Base-by-base conservation (phyloP, 2,113 vertebrate genomes). In the Osmerus mordax region DNA sequence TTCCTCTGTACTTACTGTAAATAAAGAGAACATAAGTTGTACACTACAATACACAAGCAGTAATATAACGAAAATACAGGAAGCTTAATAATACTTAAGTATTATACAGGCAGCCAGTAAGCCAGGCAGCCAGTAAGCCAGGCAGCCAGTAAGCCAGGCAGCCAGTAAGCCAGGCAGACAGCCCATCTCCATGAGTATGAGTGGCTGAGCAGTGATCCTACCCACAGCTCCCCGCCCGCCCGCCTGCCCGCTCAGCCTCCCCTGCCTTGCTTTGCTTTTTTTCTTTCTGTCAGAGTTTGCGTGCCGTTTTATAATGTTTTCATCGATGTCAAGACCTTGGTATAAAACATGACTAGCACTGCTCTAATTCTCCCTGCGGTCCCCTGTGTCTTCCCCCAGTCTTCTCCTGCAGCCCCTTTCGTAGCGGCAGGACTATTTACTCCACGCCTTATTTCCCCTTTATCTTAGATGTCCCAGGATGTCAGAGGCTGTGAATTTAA, bases 401-500 rank as follows among this genome's bases (percentile, higher is more conserved):
- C 78, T 73, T 83, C 80, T 90, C 83, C 84, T 84, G 85, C 62
- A 92, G 84, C 87, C 89, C 86, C 89, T 90, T 87, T 88, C 90
- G 90, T 89, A 90, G 90, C 92, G 92, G 78, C 81, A 93, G 87
- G 87, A 93, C 91, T 96, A 92, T 96, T 96, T 95, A 94, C 91
- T 91, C 88, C 78, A 92, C 79, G 88, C 91, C 90, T 96, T 95
- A 93, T 94, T 95, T 94, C 93, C 89, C 88, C 90, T 93, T 93
- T 94, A 94, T 94, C 92, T 93, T 93, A 92, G 89, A 92, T 93
- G 93, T 94, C 92, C 91, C 89, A 89, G 77, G 88, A 94, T 95
- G 94, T 96, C 94, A 94, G 92, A 93, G 91, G 90, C 92, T 95
- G 94, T 95, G 95, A 96, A 96, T 97, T 94, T 95, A 97, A 96